Evolutionary conservation across 2,113 vertebrate species (phyloP), one percentile per base, ranked within the genome.

Genomic region (Tetrao urogallus): DNA sequence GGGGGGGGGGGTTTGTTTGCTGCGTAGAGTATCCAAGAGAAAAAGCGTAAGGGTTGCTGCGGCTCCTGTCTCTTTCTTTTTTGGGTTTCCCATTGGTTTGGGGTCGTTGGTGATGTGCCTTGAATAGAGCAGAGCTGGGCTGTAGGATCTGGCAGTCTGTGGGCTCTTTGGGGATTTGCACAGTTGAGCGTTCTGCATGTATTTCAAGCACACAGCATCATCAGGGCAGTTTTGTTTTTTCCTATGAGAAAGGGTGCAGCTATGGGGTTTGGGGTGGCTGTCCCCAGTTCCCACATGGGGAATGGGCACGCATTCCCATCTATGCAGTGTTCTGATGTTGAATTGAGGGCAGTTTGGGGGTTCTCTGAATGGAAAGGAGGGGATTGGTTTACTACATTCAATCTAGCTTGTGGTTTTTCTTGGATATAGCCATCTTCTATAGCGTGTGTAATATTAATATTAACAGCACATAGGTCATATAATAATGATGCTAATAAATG

Each of bases 1-100:
- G 15, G 8, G 43, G 20, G 27, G 30, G 40, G 43, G 38, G 38
- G 4, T 7, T 27, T 27, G 52, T 27, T 57, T 32, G 43, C 64
- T 71, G 76, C 13, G 28, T 87, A 82, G 89, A 82, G 76, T 86
- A 76, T 86, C 83, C 82, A 50, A 81, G 42, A 87, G 64, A 91
- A 87, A 73, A 92, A 82, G 77, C 3, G 77, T 70, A 91, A 87
- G 77, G 83, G 58, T 87, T 20, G 3, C 43, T 30, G 40, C 0
- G 24, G 50, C 40, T 83, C 50, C 67, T 1, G 42, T 4, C n/a
- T 77, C 60, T 1, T 91, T 40, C 27, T 54, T 54, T 54, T 28
- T 32, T 15, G 11, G 5, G 25, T 27, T 64, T 36, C 61, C 38
- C 13, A 11, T 17, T 18, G 25, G 2, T 40, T 40, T 40, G 61